Percentiles rank a stretch among this genome's conserved stretches.
Conservation (phyloP, 2,888 invertebrate species). For the Eulithis prunata region DNA sequence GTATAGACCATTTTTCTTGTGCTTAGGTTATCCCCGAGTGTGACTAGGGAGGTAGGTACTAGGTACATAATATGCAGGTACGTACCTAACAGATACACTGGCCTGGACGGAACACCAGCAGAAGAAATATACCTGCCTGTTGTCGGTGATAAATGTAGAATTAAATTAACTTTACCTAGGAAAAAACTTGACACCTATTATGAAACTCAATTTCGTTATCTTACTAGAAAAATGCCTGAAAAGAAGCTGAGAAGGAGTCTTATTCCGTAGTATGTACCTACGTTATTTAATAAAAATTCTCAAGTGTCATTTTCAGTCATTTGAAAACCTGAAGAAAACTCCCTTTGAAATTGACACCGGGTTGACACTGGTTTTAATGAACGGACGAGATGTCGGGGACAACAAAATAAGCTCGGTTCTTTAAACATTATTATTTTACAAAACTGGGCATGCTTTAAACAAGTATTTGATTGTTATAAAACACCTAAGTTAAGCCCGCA, state of each 20-base stretch:
- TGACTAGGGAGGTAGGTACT: too few relatives aligned
- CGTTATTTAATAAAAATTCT: conserved; percentile 49
- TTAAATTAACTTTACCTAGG: neutral
- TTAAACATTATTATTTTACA: neutral
- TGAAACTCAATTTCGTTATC: conserved; percentile 28
- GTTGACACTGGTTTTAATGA: conserved; percentile 12
- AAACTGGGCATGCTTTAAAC: too few relatives aligned
- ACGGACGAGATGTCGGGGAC: neutral
- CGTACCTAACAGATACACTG: too few relatives aligned
- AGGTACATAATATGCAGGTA: too few relatives aligned
- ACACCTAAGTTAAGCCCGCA: too few relatives aligned
- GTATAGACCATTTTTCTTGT: too few relatives aligned
- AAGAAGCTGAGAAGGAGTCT: conserved; percentile 16
- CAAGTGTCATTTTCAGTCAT: conserved; percentile 39
- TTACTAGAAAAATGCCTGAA: conserved; percentile 12
- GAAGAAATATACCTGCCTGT: too few relatives aligned
- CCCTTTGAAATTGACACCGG: conserved; percentile 19
- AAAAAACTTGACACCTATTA: conserved; percentile 8
- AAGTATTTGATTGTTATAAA: too few relatives aligned
- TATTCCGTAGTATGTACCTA: conserved; percentile 9
- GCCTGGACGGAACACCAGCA: too few relatives aligned
- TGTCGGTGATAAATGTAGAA: too few relatives aligned
- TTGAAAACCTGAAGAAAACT: conserved; percentile 20
- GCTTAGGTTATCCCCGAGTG: too few relatives aligned
- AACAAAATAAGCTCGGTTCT: neutral